Percentiles rank a stretch among this genome's conserved stretches.
phyloP scores from a whole-genome alignment of 2,888 invertebrate species.

The Steromphala cineraria region DNA sequence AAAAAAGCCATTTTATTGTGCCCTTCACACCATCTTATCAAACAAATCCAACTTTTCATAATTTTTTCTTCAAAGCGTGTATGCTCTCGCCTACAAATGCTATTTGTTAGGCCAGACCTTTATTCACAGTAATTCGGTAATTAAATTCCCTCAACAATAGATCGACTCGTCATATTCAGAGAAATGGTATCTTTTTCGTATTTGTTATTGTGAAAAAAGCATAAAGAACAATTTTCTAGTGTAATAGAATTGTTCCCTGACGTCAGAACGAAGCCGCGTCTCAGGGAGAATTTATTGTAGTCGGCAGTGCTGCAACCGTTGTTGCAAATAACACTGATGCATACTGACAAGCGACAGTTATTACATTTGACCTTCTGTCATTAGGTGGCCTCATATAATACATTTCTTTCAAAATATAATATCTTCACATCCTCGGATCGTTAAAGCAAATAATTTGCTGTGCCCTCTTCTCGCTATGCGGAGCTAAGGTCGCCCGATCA shows the following conservation, averaged over 20 bases:
- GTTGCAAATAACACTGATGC: not conserved
- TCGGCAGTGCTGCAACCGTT: not conserved
- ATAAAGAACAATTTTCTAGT: conserved; percentile 9
- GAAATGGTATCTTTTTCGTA: conserved; percentile 11
- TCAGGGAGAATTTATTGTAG: not conserved
- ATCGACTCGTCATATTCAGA: not conserved
- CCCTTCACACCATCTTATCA: no score
- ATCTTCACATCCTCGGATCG: conserved; percentile 16
- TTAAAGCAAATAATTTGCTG: conserved; percentile 17
- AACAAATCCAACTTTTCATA: no score
- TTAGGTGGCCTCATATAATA: conserved; percentile 21
- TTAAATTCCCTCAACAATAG: not conserved
- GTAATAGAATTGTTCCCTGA: conserved; percentile 9
- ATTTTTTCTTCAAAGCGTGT: no score
- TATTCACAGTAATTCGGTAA: not conserved
- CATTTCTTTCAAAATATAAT: conserved; percentile 28
- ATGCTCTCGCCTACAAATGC: no score
- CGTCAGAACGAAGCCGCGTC: not conserved
- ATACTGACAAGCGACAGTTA: conserved; percentile 19
- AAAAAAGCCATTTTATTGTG: no score
- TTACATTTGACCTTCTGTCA: conserved; percentile 30
- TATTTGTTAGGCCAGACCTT: no score
- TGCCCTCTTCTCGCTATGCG: not conserved
- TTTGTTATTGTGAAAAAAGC: conserved; percentile 14
- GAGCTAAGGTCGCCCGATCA: conserved; percentile 15